Conservation (phyloP, 2,797 vertebrate species). For the Okamejei kenojei region DNA sequence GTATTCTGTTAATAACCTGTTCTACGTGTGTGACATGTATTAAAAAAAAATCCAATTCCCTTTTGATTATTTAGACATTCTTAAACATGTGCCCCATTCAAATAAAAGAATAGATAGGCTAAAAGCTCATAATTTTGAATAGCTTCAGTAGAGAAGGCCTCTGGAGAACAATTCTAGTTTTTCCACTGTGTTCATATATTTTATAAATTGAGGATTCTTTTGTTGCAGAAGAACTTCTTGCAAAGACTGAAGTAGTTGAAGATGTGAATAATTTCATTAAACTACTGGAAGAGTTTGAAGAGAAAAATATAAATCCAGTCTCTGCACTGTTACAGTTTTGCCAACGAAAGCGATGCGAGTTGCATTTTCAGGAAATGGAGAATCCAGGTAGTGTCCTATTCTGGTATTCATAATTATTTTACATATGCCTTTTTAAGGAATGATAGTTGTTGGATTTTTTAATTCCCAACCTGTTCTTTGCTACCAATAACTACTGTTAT, state of each 20-base stretch:
- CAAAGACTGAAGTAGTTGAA: background rate
- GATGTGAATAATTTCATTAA: background rate
- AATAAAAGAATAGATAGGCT: background rate
- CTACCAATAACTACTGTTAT: background rate
- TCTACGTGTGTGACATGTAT: background rate
- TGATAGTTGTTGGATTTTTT: background rate
- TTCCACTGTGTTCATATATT: background rate
- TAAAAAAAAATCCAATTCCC: background rate
- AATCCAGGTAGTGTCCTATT: constrained; percentile 9
- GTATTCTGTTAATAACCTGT: background rate
- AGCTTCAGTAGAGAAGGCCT: background rate
- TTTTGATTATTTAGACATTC: background rate
- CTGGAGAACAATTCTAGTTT: background rate
- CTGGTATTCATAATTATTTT: background rate
- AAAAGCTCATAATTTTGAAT: background rate
- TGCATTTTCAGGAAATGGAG: constrained; percentile 3
- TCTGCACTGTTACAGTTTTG: background rate
- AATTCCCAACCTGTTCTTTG: background rate
- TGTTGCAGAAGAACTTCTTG: background rate
- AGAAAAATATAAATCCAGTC: background rate
- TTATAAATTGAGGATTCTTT: background rate
- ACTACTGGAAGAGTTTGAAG: background rate
- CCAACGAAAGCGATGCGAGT: background rate
- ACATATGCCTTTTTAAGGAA: background rate
- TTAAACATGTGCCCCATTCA: background rate